Conservation (phyloP, 1,140 invertebrate species). For the Cydia splendana region DNA sequence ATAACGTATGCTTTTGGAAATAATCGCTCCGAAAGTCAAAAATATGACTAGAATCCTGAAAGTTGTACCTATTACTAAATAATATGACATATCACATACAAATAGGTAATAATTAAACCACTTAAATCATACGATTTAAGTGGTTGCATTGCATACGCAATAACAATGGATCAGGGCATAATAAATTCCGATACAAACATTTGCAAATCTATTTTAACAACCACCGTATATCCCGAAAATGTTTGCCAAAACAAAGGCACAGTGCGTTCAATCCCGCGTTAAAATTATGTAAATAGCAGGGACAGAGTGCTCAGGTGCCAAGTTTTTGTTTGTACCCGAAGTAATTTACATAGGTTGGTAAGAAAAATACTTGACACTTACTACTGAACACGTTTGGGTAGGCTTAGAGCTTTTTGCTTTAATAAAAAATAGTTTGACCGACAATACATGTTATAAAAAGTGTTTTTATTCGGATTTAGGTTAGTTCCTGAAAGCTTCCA, state of each 20-base stretch:
- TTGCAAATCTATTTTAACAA: conserved; percentile 8
- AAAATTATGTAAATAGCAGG: conserved; percentile 16
- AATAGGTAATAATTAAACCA: not conserved
- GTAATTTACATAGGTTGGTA: conserved; percentile 3
- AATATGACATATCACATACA: no score
- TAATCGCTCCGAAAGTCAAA: no score
- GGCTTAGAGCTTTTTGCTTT: not conserved
- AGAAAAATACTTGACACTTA: conserved; percentile 21
- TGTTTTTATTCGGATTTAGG: not conserved
- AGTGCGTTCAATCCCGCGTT: conserved; percentile 4
- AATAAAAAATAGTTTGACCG: conserved; percentile 7
- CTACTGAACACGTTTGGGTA: not conserved
- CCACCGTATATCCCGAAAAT: not conserved
- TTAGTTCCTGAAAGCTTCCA: not conserved
- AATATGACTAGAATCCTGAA: no score
- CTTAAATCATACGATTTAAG: not conserved
- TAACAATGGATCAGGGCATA: not conserved
- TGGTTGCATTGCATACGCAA: not conserved
- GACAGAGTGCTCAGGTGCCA: conserved; percentile 5
- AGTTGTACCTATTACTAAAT: no score
- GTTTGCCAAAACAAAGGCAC: not conserved
- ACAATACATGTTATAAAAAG: not conserved
- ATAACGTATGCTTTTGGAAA: no score
- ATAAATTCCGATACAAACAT: conserved; percentile 5
- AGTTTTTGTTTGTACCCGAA: conserved; percentile 3